A percentile compares a stretch with the other conserved stretches of the same genome.
Evolutionary conservation across 2,888 invertebrate species (phyloP).

Genomic region (Scaptomyza parva): DNA sequence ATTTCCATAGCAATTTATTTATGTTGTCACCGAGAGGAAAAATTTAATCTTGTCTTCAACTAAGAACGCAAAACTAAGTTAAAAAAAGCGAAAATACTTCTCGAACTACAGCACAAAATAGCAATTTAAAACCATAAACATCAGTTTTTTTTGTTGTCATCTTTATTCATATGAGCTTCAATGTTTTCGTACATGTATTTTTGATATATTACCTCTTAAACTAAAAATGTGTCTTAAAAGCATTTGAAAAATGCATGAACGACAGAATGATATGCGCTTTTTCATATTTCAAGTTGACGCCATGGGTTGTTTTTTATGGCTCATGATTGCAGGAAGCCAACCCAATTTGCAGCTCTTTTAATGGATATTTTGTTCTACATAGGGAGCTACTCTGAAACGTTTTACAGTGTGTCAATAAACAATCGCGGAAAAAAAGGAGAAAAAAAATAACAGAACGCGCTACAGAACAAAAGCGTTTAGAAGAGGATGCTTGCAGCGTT

Average conservation of each 20-base stretch:
- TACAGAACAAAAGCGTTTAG: slow-evolving; percentile 13
- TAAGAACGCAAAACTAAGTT: neutral
- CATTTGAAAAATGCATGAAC: slow-evolving; percentile 48
- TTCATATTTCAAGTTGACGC: slow-evolving; percentile 15
- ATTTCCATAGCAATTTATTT: neutral
- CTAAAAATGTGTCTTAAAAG: slow-evolving; percentile 35
- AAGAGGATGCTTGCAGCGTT: slow-evolving; percentile 22
- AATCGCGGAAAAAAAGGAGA: slow-evolving; percentile 5
- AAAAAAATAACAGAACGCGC: slow-evolving; percentile 3
- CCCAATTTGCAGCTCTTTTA: slow-evolving; percentile 48
- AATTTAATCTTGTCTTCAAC: no score
- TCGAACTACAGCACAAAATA: neutral
- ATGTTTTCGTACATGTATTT: neutral
- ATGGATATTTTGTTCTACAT: neutral
- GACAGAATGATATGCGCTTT: slow-evolving; percentile 37
- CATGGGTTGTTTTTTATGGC: slow-evolving; percentile 29
- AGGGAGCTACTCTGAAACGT: slow-evolving; percentile 1
- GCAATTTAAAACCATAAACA: neutral
- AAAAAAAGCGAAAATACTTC: neutral
- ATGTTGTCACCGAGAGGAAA: neutral
- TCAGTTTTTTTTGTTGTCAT: neutral
- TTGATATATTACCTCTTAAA: neutral
- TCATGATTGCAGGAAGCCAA: slow-evolving; percentile 35
- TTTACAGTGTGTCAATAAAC: slow-evolving; percentile 46
- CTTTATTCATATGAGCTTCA: no score